These are phyloP conservation scores for Anomalospiza imberbis DNA, from an alignment of 2,797 vertebrate species.

Conservation along the genomic window DNA sequence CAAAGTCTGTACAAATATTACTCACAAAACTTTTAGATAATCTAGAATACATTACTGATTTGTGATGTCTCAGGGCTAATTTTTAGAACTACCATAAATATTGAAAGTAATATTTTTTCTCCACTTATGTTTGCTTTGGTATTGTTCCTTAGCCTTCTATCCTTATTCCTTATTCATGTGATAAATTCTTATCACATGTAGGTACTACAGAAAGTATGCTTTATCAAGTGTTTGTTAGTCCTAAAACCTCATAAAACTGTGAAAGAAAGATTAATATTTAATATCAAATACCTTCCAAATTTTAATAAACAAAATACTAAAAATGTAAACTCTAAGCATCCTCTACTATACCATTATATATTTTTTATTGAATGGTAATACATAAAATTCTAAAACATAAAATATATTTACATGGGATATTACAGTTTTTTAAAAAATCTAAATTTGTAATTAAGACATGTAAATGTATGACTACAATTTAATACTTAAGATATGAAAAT, in stretches of 20 bases:
- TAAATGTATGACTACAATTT: not conserved
- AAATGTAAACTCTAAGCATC: not conserved
- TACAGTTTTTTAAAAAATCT: not conserved
- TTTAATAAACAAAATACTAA: not conserved
- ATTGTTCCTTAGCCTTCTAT: not conserved
- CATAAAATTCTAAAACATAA: not conserved
- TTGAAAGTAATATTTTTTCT: not conserved
- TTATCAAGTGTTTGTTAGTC: not conserved
- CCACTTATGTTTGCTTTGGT: not conserved
- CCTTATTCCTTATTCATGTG: no score
- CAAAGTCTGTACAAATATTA: not conserved
- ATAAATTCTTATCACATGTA: not conserved
- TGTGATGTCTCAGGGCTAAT: not conserved
- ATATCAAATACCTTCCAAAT: not conserved
- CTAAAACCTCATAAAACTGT: not conserved
- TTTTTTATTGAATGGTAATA: not conserved
- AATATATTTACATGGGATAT: not conserved
- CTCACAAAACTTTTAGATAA: not conserved
- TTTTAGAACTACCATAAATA: not conserved
- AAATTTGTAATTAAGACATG: not conserved
- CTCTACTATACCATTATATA: not conserved
- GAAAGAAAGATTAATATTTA: not conserved
- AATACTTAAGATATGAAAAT: not conserved
- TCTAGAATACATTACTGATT: not conserved
- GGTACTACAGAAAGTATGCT: not conserved